Percentiles rank a stretch among this genome's conserved stretches.
Conservation (phyloP, 2,888 invertebrate genomes). For the Actias luna region DNA sequence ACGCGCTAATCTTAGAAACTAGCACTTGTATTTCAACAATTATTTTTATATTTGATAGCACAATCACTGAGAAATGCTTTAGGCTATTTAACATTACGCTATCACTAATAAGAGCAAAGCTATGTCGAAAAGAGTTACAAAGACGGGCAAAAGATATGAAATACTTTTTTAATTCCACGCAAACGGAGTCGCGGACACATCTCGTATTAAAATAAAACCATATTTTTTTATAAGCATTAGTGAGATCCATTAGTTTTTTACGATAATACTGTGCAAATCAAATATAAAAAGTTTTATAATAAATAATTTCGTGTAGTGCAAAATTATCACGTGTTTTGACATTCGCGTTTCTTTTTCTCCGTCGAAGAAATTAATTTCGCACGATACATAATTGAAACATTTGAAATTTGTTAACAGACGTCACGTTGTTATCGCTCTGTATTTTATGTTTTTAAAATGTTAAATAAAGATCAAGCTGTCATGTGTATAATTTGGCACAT, state of each 20-base stretch:
- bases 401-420: background rate
- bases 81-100: too few species aligned
- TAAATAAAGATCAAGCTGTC: background rate
- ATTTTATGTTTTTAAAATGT: background rate
- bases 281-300: background rate
- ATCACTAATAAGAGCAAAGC: too few species aligned
- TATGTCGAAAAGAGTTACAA: too few species aligned
- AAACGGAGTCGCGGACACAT: too few species aligned
- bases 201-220: background rate
- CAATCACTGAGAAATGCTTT: too few species aligned
- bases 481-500: background rate
- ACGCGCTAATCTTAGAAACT: too few species aligned
- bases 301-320: background rate
- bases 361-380: background rate
- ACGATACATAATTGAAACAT: background rate
- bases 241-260: constrained; percentile 3
- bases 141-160: too few species aligned
- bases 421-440: background rate
- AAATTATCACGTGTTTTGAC: background rate
- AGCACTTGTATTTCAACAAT: too few species aligned
- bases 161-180: too few species aligned
- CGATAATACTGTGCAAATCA: background rate
- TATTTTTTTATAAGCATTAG: background rate
- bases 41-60: too few species aligned
- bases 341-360: background rate